Evolutionary conservation across 1,140 invertebrate species (phyloP), one percentile per base, ranked within the genome.

Genomic region (Drosophila kurseongensis): DNA sequence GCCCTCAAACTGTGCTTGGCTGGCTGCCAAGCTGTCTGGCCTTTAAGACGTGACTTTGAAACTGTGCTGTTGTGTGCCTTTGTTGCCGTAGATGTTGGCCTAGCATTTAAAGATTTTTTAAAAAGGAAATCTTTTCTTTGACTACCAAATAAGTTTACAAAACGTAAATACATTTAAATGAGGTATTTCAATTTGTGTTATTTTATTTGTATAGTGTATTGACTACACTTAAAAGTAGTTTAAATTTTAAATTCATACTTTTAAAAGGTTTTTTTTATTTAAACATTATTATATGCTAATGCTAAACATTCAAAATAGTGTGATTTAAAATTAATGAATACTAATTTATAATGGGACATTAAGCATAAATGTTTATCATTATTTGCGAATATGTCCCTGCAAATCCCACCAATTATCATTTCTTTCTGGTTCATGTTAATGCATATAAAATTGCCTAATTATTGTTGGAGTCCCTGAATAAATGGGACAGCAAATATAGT

Each of bases 1-100:
- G 18, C 35, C 10, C 16, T 27, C 32, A 50, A 38, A 50, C 58
- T 50, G 44, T 8, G 13, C 12, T 48, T 48, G 44, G 42, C 44
- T 36, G 32, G 44, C 44, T 40, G 10, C 16, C 16, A 35, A 38
- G 32, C 6, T 14, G 57, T 38, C 18, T 38, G 16, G 16, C n/a
- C 36, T 36, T 16, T 13, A 36, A 52, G 12, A 18, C 29, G 32
- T 52, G 32, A 52, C 50, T 52, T 16, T 52, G 50, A 52, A 52
- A 52, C 48, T 51, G 48, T 35, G 48, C 2, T 14, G n/a, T 51
- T 10, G 3, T 50, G 32, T 4, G 29, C 1, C 23, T 4, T 4
- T 13, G 4, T 27, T 48, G 23, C 23, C 23, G 23, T 23, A 23
- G 3, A 27, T n/a, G 1, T 4, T 48, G 45, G 40, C 13, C 13